phyloP scores from a whole-genome alignment of 2,797 vertebrate species.

The Botia almorhae region DNA sequence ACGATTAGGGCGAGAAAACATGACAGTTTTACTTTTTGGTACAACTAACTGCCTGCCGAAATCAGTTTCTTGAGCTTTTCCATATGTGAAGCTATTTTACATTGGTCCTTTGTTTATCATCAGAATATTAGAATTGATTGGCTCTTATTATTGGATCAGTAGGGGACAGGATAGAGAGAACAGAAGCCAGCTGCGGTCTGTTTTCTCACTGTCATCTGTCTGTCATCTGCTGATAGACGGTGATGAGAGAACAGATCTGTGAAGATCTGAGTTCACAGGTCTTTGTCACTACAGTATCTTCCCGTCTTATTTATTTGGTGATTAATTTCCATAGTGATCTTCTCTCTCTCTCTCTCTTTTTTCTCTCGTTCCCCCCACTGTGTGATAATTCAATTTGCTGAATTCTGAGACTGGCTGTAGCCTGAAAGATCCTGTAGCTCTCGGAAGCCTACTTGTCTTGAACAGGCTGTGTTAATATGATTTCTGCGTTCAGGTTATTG shows the following conservation, averaged over 20 bases:
- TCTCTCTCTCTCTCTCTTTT: neutral
- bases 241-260: neutral
- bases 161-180: neutral
- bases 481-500: neutral
- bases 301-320: neutral
- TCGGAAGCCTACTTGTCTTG: neutral
- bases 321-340: slow-evolving; percentile 13
- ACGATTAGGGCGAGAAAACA: no score
- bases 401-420: neutral
- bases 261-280: slow-evolving; percentile 13
- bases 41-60: neutral
- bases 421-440: neutral
- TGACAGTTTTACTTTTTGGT: neutral
- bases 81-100: neutral
- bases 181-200: neutral
- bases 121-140: neutral
- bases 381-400: slow-evolving; percentile 27
- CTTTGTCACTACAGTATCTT: neutral
- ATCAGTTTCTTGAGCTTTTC: neutral
- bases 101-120: neutral
- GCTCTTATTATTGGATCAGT: neutral
- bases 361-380: neutral
- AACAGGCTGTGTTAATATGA: neutral
- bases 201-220: neutral
- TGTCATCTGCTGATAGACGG: neutral